Evolutionary conservation across 1,140 invertebrate species (phyloP), one percentile per base, ranked within the genome.

Genomic region (Littorina saxatilis): DNA sequence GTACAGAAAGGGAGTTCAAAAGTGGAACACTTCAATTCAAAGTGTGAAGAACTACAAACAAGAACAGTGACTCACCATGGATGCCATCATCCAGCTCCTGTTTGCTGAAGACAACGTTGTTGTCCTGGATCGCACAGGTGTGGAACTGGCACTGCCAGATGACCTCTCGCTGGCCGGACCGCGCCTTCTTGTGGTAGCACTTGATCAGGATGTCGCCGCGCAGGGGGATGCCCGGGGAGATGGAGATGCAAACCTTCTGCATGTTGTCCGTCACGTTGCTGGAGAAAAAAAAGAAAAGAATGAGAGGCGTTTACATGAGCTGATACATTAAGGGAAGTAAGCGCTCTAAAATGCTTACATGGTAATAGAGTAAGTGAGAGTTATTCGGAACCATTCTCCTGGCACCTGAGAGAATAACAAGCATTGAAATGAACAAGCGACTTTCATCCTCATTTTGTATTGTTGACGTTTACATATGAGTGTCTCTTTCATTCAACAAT

Each of bases 111-210:
- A 95, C 95, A 27, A 98, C 94, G 63, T 95, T 95, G 91, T 96
- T 95, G 90, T 96, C 95, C 63, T 96, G 94, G 72, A 98, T 95
- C 35, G 97, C 96, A 92, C 97, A 98, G 0, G 97, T 98, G 93
- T 98, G 97, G 93, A 98, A 98, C 95, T 98, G 96, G 88, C 95
- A 95, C 72, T 95, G 94, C 93, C 97, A 97, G 76, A 97, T 94
- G 13, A 94, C 92, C 86, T 95, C 94, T 68, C 95, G 90, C 20
- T 92, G 85, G 20, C 87, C 87, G 80, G 79, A 84, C 50, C 83
- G 85, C 23, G 85, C 83, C 78, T 90, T 90, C 85, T 96, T 95
- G 87, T 97, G 95, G 93, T 97, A 98, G 89, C 96, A 97, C 91
- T 97, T 97, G 85, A 98, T 94, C 23, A 98, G 93, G 83, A 98